phyloP scores from a whole-genome alignment of 2,113 vertebrate species.

The Mormoops blainvillei region DNA sequence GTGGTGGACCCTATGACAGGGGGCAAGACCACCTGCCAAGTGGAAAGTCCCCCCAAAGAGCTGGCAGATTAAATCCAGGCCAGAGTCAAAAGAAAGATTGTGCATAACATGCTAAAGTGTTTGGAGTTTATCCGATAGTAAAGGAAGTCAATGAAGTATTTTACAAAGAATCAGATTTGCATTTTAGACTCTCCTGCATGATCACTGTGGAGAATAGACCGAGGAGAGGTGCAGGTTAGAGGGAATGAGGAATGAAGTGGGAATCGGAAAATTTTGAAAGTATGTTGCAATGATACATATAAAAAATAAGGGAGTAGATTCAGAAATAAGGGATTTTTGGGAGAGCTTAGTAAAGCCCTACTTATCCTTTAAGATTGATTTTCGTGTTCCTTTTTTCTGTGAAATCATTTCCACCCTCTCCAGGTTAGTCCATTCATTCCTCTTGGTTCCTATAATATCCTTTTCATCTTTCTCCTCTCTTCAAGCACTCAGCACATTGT shows the following conservation, averaged over 20 bases:
- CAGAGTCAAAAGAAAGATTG: conserved; percentile 35
- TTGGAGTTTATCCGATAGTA: background rate
- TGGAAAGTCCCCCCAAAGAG: background rate
- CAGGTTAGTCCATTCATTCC: background rate
- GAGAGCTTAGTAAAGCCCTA: background rate
- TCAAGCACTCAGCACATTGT: background rate
- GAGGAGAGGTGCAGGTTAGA: background rate
- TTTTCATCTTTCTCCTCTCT: background rate
- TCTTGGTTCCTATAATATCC: background rate
- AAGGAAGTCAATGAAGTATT: background rate
- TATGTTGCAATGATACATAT: background rate
- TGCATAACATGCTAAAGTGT: background rate
- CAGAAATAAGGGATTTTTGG: background rate
- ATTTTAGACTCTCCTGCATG: background rate
- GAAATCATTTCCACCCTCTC: background rate
- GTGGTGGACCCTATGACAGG: background rate
- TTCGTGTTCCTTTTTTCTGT: background rate
- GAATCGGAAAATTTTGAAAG: background rate
- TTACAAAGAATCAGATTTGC: background rate
- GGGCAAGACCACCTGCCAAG: conserved; percentile 12
- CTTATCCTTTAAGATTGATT: background rate
- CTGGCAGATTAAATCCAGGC: background rate
- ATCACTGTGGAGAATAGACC: background rate
- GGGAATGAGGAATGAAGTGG: background rate
- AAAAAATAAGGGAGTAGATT: background rate